Percentiles rank a stretch among this genome's conserved stretches.
Conservation (phyloP, 2,113 vertebrate species). For the Semnornis frantzii region DNA sequence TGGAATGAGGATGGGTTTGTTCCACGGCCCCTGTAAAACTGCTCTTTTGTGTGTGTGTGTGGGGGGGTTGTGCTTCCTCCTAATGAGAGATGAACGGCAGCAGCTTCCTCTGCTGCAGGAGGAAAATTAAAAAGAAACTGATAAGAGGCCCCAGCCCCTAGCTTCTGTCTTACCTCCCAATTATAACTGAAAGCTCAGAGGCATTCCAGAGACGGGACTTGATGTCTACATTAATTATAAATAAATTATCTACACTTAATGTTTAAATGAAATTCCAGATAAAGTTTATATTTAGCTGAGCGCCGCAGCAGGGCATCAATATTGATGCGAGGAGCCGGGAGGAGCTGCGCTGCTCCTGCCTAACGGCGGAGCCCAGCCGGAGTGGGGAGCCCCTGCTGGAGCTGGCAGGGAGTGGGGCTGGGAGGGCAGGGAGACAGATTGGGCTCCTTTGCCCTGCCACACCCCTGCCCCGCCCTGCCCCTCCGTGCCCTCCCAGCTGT, state of each 20-base stretch:
- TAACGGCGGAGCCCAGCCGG: neutral
- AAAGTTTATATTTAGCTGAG: slow-evolving; percentile 68
- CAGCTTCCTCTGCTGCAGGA: neutral
- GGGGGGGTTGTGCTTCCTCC: neutral
- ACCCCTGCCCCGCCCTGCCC: neutral
- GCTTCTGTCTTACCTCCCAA: slow-evolving; percentile 48
- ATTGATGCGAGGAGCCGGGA: slow-evolving; percentile 23
- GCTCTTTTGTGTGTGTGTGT: neutral
- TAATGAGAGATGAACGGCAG: slow-evolving; percentile 35
- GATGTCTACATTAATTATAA: slow-evolving; percentile 74
- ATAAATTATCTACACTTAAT: slow-evolving; percentile 72
- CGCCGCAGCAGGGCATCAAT: slow-evolving; percentile 35
- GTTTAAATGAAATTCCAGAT: slow-evolving; percentile 64
- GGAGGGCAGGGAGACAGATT: neutral
- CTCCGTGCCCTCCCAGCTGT: too few relatives aligned
- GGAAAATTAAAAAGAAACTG: slow-evolving; percentile 46
- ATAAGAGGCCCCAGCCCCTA: slow-evolving; percentile 45
- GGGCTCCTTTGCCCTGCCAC: neutral
- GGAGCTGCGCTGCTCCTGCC: neutral
- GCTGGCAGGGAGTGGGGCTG: rapidly evolving
- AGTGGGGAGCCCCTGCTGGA: neutral
- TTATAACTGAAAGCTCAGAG: slow-evolving; percentile 51
- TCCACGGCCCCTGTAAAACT: neutral
- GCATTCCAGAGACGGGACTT: slow-evolving; percentile 50
- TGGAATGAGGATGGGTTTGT: neutral